Evolutionary conservation across 2,888 invertebrate genomes (phyloP).

Genomic region (Dendrolimus pini): DNA sequence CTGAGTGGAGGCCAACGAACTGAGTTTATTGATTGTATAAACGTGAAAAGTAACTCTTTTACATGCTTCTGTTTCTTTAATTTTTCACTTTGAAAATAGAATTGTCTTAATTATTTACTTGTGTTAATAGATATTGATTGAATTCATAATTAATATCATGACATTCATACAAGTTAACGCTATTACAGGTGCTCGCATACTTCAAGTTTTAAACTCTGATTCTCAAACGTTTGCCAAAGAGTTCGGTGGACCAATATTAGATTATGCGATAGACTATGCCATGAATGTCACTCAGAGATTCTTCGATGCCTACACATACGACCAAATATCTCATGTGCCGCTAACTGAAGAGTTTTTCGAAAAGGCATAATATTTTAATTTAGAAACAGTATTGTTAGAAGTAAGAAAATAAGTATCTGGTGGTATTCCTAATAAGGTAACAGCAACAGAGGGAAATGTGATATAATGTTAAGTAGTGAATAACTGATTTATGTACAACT

Average conservation of each 20-base stretch:
- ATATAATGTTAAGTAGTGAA: background rate
- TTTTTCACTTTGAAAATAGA: no score
- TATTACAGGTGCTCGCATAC: slow-evolving; percentile 53
- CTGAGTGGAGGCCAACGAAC: no score
- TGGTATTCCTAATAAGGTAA: no score
- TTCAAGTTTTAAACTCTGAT: slow-evolving; percentile 58
- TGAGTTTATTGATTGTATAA: no score
- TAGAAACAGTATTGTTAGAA: slow-evolving; percentile 2
- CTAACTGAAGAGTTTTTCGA: slow-evolving; percentile 63
- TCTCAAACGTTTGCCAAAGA: slow-evolving; percentile 62
- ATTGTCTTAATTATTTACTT: no score
- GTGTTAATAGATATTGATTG: no score
- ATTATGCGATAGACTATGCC: slow-evolving; percentile 65
- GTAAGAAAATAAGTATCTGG: background rate
- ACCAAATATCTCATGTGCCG: slow-evolving; percentile 57
- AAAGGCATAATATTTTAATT: slow-evolving; percentile 25
- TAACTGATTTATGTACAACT: background rate
- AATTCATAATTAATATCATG: no score
- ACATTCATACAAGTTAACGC: no score
- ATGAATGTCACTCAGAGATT: slow-evolving; percentile 70
- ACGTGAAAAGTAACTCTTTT: no score
- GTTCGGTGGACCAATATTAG: slow-evolving; percentile 65
- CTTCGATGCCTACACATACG: slow-evolving; percentile 62
- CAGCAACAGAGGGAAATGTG: background rate
- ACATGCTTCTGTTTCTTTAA: no score